Percentiles rank a stretch among this genome's conserved stretches.
Conservation (phyloP, 2,888 invertebrate species). For the Lycocerus yunnanus region DNA sequence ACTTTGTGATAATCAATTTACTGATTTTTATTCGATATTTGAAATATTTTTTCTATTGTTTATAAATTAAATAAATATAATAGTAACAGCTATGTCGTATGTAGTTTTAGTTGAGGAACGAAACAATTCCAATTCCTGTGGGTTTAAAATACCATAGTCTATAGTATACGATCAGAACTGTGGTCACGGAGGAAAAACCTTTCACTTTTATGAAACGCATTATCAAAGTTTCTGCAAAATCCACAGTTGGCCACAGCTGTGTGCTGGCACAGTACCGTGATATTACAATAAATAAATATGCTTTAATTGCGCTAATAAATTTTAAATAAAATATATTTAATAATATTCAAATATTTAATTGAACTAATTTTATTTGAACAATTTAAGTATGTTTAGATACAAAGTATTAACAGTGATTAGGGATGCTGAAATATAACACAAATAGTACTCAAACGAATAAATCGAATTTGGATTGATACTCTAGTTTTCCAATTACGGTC, state of each 20-base stretch:
- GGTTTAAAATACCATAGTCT: background rate
- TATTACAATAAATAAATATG: background rate
- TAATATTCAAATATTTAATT: background rate
- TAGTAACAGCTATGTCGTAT: no score
- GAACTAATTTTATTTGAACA: background rate
- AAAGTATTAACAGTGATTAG: slow-evolving; percentile 3
- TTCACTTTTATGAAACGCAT: background rate
- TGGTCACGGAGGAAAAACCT: background rate
- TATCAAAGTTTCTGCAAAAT: background rate
- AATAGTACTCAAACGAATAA: slow-evolving; percentile 23
- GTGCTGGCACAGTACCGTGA: background rate
- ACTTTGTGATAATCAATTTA: background rate
- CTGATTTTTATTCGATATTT: background rate
- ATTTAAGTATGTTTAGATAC: background rate
- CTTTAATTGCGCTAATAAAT: background rate
- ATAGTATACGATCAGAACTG: background rate
- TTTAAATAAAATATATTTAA: background rate
- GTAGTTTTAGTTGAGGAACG: background rate
- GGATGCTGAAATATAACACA: slow-evolving; percentile 10
- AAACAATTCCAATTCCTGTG: background rate
- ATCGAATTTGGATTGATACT: slow-evolving; percentile 25
- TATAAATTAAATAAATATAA: no score
- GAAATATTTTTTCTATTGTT: background rate
- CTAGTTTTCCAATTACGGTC: slow-evolving; percentile 21
- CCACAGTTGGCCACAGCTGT: background rate